A percentile compares a stretch with the other conserved stretches of the same genome.
phyloP scores from a whole-genome alignment of 2,888 invertebrate species.

The Dioctria linearis region DNA sequence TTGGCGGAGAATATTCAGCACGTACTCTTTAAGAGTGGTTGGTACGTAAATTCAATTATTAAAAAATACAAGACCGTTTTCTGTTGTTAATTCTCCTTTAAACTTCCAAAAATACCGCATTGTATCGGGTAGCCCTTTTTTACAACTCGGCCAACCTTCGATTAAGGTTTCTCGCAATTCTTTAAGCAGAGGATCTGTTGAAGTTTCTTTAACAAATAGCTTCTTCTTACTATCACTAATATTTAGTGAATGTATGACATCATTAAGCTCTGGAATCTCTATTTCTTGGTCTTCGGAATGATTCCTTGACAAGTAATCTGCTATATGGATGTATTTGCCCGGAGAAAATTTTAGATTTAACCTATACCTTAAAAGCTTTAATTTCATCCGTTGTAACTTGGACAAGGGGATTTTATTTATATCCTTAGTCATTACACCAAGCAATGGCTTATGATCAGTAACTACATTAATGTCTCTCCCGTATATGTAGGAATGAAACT shows the following conservation, averaged over 20 bases:
- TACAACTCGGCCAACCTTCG: slow-evolving; percentile 14
- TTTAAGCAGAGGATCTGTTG: slow-evolving; percentile 16
- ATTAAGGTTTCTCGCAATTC: background rate
- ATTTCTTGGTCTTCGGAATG: too few relatives aligned
- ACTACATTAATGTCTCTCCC: slow-evolving; percentile 54
- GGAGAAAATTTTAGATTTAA: slow-evolving; percentile 59
- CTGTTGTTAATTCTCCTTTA: background rate
- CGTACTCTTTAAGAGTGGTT: background rate
- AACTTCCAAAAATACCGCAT: slow-evolving; percentile 11
- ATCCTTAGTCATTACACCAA: slow-evolving; percentile 56
- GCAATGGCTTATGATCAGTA: slow-evolving; percentile 56
- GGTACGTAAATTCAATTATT: slow-evolving; percentile 9
- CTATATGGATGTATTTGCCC: slow-evolving; percentile 59
- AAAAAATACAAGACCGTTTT: slow-evolving; percentile 6
- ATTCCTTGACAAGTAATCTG: slow-evolving; percentile 54
- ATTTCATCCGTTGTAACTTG: slow-evolving; percentile 59
- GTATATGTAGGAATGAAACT: slow-evolving; percentile 60
- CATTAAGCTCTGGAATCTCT: too few relatives aligned
- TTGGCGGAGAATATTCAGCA: slow-evolving; percentile 13
- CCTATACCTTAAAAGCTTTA: slow-evolving; percentile 60
- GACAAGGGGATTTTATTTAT: slow-evolving; percentile 58
- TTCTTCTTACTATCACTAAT: slow-evolving; percentile 15
- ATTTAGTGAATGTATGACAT: too few relatives aligned
- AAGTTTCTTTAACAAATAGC: slow-evolving; percentile 38
- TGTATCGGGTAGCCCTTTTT: slow-evolving; percentile 3